Percentiles rank a stretch among this genome's conserved stretches.
Conservation (phyloP, 2,113 vertebrate genomes). For the Capreolus pygargus region DNA sequence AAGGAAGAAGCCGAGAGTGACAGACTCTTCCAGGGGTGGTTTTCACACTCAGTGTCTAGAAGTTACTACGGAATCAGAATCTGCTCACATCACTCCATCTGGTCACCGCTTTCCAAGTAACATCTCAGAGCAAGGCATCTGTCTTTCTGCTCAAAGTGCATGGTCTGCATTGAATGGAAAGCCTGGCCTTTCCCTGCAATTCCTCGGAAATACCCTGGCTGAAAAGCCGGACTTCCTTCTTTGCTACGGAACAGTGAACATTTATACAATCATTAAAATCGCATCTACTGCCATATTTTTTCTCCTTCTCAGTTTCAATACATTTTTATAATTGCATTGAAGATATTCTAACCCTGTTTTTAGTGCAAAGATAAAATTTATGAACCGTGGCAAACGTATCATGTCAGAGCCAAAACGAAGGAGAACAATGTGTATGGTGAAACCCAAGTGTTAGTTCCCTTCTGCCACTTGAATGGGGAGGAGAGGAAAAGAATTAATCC, state of each 20-base stretch:
- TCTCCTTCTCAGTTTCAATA: constrained; percentile 85
- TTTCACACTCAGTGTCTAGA: neutral
- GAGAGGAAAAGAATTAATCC: neutral
- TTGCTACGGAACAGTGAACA: constrained; percentile 81
- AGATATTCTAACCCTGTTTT: constrained; percentile 87
- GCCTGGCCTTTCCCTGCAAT: neutral
- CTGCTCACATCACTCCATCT: neutral
- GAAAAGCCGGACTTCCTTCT: constrained; percentile 45
- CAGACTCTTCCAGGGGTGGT: fast-evolving
- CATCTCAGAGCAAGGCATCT: neutral
- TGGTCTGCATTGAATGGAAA: neutral
- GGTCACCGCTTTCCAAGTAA: neutral
- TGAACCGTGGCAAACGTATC: constrained; percentile 82
- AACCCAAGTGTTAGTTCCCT: neutral
- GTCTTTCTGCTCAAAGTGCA: neutral
- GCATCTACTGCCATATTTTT: constrained; percentile 83
- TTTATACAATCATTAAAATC: constrained; percentile 86
- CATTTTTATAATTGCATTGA: constrained; percentile 87
- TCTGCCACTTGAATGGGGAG: constrained; percentile 3
- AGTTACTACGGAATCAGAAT: neutral
- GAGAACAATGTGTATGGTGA: constrained; percentile 79
- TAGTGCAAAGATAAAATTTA: constrained; percentile 88
- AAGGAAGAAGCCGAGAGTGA: neutral
- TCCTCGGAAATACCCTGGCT: constrained; percentile 20
- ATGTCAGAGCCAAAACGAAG: constrained; percentile 81